Conservation (phyloP, 1,140 invertebrate species). For the Zaprionus davidi region DNA sequence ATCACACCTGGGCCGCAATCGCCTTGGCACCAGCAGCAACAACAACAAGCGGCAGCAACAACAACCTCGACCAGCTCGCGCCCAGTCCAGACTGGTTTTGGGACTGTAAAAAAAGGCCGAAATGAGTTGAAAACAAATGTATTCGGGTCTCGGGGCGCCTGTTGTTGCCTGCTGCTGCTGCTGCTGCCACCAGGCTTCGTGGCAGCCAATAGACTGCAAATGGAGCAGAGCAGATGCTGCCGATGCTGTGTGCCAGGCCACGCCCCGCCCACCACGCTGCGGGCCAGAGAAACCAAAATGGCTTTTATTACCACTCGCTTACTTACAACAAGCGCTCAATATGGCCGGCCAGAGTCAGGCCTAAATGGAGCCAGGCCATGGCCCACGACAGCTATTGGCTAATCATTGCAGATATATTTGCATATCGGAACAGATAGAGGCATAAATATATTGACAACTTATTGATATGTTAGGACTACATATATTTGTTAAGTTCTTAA, state of each 20-base stretch:
- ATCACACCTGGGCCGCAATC: slow-evolving; percentile 74
- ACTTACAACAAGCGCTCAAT: slow-evolving; percentile 52
- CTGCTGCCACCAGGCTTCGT: slow-evolving; percentile 5
- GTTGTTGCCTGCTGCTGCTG: slow-evolving; percentile 40
- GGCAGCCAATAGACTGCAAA: slow-evolving; percentile 80
- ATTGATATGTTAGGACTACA: too few species aligned
- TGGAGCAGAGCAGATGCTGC: slow-evolving; percentile 77
- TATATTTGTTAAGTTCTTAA: not conserved
- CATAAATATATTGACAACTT: not conserved
- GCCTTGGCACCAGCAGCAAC: slow-evolving; percentile 37
- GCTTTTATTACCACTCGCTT: slow-evolving; percentile 75
- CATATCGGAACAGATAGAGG: not conserved
- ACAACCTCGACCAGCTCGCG: slow-evolving; percentile 30
- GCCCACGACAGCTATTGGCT: not conserved
- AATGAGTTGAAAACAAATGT: slow-evolving; percentile 68
- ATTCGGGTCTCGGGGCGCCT: slow-evolving; percentile 74
- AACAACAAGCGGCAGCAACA: slow-evolving; percentile 15
- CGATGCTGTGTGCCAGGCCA: slow-evolving; percentile 51
- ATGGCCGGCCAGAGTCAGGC: slow-evolving; percentile 40
- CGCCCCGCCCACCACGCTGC: slow-evolving; percentile 69
- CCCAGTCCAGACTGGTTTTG: slow-evolving; percentile 68
- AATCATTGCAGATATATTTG: not conserved
- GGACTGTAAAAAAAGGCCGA: slow-evolving; percentile 35
- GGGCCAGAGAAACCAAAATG: slow-evolving; percentile 67
- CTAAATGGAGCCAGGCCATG: not conserved